phyloP scores from a whole-genome alignment of 2,797 vertebrate species.

The Notoglanidium macrostoma region DNA sequence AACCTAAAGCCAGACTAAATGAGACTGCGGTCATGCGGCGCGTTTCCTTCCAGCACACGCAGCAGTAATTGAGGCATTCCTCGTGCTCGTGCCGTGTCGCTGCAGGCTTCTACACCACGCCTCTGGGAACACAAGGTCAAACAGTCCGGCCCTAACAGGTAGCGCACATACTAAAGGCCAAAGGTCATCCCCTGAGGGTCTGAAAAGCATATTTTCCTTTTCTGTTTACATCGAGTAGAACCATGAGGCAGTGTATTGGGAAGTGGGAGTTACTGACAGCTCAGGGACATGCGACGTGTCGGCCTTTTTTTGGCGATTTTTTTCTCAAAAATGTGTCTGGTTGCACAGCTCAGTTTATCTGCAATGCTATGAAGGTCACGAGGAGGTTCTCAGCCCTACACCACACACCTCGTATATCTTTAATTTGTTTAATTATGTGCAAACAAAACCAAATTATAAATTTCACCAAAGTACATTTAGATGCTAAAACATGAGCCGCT shows the following conservation, averaged over 20 bases:
- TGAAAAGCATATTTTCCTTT: conserved; percentile 57
- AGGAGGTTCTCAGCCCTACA: not conserved
- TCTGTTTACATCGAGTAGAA: conserved; percentile 53
- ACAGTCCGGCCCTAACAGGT: conserved; percentile 65
- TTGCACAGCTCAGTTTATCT: not conserved
- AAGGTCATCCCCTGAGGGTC: conserved; percentile 57
- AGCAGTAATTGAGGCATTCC: conserved; percentile 71
- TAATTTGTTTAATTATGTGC: not conserved
- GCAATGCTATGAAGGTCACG: not conserved
- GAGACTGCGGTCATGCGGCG: not conserved
- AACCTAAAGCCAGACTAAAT: not conserved
- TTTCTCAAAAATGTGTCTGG: not conserved
- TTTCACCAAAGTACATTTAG: not conserved
- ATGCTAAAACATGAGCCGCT: not conserved
- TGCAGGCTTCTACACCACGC: conserved; percentile 48
- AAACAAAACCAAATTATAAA: not conserved
- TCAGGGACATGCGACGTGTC: conserved; percentile 39
- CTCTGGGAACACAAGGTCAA: conserved; percentile 61
- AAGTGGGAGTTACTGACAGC: not conserved
- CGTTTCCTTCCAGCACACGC: not conserved
- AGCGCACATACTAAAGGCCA: conserved; percentile 64
- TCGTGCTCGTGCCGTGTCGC: conserved; percentile 52
- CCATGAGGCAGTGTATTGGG: conserved; percentile 34
- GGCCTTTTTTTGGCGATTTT: conserved; percentile 20
- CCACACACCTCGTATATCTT: not conserved